Evolutionary conservation across 2,113 vertebrate species (phyloP).

Genomic region (Formicarius rufipectus): DNA sequence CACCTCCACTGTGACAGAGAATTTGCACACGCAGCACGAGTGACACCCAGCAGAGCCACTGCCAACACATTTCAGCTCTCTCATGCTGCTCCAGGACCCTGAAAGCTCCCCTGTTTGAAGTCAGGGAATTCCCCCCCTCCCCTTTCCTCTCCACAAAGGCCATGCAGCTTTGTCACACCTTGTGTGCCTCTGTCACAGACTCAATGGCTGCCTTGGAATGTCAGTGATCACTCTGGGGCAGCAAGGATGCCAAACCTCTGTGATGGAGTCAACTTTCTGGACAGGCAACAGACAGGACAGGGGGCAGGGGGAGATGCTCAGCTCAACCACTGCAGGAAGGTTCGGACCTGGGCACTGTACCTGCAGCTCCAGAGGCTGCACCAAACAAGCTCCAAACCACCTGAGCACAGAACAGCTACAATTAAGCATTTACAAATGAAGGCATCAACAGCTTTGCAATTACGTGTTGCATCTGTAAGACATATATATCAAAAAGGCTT

Average conservation of each 20-base stretch:
- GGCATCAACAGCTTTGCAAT: not conserved
- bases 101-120: not conserved
- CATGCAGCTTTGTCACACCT: not conserved
- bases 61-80: not conserved
- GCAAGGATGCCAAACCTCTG: not conserved
- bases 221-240: fast-evolving
- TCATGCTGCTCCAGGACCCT: not conserved
- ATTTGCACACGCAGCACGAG: not conserved
- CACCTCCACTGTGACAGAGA: not conserved
- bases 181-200: not conserved
- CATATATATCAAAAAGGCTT: not conserved
- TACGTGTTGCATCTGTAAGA: not conserved
- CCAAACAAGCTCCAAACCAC: not conserved
- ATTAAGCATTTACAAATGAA: not conserved
- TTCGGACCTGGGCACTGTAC: not conserved
- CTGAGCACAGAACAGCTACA: not conserved
- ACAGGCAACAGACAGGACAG: not conserved
- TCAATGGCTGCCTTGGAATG: not conserved
- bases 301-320: not conserved
- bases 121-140: too few relatives aligned
- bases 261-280: not conserved
- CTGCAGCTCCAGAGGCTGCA: not conserved
- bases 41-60: not conserved
- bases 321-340: not conserved
- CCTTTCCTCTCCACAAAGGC: not conserved